phyloP scores from a whole-genome alignment of 1,140 invertebrate species.

The Heliconius nattereri region DNA sequence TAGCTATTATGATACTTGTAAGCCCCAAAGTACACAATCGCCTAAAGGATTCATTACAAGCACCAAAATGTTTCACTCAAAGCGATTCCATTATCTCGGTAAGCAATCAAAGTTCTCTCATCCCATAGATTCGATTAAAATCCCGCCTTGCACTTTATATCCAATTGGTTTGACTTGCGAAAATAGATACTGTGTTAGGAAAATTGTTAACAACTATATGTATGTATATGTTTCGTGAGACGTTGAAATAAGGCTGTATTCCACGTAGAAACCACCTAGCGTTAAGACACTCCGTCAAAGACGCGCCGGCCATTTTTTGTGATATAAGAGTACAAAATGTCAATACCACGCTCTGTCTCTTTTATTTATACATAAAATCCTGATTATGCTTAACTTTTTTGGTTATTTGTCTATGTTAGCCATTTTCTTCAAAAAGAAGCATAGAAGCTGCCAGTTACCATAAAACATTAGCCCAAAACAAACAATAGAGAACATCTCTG shows the following conservation, averaged over 20 bases:
- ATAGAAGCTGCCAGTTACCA: background rate
- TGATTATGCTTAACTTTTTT: background rate
- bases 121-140: constrained; percentile 50
- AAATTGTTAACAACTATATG: background rate
- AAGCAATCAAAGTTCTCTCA: constrained; percentile 51
- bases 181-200: constrained; percentile 11
- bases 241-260: too few species aligned
- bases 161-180: constrained; percentile 19
- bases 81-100: constrained; percentile 50
- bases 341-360: too few species aligned
- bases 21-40: constrained; percentile 14
- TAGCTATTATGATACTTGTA: background rate
- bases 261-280: too few species aligned
- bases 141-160: constrained; percentile 33
- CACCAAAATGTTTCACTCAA: constrained; percentile 37
- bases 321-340: too few species aligned
- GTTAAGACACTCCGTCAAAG: too few species aligned
- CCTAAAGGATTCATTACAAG: constrained; percentile 25
- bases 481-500: constrained; percentile 38
- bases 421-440: background rate
- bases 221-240: background rate
- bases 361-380: too few species aligned
- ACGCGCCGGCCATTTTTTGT: too few species aligned
- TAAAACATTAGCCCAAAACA: constrained; percentile 11
- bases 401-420: background rate